phyloP scores from a whole-genome alignment of 2,113 vertebrate genomes.

The Aptenodytes patagonicus region DNA sequence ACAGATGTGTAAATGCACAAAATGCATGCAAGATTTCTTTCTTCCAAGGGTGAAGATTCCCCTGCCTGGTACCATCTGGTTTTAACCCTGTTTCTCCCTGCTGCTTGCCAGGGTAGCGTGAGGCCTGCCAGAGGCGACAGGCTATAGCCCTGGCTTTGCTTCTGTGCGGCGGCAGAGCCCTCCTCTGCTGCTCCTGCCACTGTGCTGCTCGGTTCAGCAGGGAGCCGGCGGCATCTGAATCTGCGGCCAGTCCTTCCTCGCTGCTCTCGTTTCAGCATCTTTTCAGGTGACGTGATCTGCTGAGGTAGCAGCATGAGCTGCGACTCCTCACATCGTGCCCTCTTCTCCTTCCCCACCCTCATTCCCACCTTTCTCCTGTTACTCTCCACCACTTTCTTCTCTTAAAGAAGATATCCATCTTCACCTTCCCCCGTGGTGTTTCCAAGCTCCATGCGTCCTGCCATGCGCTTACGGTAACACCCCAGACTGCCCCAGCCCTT shows the following conservation, averaged over 20 bases:
- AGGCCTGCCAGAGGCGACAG: not conserved
- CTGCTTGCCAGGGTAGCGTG: not conserved
- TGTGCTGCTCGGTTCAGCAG: not conserved
- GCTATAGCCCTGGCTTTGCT: not conserved
- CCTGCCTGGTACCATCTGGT: not conserved
- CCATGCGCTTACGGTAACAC: fast-evolving
- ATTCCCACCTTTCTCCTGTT: not conserved
- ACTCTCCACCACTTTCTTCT: not conserved
- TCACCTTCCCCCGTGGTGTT: not conserved
- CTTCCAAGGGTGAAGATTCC: not conserved
- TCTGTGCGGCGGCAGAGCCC: not conserved
- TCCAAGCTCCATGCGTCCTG: not conserved
- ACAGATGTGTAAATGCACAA: not conserved
- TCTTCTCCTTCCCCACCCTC: not conserved
- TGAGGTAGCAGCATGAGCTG: not conserved
- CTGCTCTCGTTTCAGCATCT: not conserved
- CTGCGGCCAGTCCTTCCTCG: not conserved
- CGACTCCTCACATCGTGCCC: not conserved
- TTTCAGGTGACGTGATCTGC: not conserved
- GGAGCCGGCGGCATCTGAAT: not conserved
- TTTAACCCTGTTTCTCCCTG: not conserved
- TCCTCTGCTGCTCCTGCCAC: not conserved
- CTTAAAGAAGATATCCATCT: not conserved
- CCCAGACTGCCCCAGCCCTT: no score
- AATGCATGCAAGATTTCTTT: not conserved